Conservation (phyloP, 2,113 vertebrate genomes). For the Sturnira hondurensis region DNA sequence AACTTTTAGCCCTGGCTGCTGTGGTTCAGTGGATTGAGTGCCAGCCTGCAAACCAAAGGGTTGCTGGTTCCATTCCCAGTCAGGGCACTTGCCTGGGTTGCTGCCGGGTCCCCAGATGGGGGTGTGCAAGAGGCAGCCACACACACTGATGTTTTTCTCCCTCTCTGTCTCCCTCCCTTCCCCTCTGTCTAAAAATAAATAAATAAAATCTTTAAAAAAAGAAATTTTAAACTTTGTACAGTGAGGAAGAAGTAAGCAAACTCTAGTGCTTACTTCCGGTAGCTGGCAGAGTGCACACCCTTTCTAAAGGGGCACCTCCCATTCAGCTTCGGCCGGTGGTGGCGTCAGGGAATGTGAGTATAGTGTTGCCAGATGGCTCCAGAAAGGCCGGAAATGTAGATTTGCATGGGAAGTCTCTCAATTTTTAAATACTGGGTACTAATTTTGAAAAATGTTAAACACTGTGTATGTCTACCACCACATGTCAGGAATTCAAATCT, state of each 20-base stretch:
- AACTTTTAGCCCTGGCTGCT: background rate
- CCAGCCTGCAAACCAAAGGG: too few relatives aligned
- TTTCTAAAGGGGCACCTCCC: too few relatives aligned
- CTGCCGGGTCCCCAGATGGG: too few relatives aligned
- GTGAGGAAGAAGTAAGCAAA: background rate
- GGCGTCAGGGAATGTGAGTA: background rate
- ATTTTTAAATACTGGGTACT: background rate
- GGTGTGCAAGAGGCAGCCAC: too few relatives aligned
- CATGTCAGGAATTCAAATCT: background rate
- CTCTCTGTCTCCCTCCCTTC: too few relatives aligned
- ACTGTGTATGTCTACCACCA: background rate
- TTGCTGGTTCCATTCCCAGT: too few relatives aligned
- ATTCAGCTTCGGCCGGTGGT: fast-evolving
- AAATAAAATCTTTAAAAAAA: background rate
- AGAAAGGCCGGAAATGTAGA: background rate
- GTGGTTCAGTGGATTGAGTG: too few relatives aligned
- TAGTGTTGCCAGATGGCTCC: background rate
- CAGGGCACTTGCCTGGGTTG: too few relatives aligned
- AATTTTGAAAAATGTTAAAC: background rate
- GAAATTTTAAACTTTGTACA: background rate
- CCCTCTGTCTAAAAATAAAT: too few relatives aligned
- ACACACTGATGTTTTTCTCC: too few relatives aligned
- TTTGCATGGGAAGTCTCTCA: background rate
- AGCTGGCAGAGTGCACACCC: background rate
- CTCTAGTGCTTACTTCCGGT: background rate